A percentile compares a stretch with the other conserved stretches of the same genome.
phyloP scores from a whole-genome alignment of 92 coral and sea anemone species.

The Ricordea florida region DNA sequence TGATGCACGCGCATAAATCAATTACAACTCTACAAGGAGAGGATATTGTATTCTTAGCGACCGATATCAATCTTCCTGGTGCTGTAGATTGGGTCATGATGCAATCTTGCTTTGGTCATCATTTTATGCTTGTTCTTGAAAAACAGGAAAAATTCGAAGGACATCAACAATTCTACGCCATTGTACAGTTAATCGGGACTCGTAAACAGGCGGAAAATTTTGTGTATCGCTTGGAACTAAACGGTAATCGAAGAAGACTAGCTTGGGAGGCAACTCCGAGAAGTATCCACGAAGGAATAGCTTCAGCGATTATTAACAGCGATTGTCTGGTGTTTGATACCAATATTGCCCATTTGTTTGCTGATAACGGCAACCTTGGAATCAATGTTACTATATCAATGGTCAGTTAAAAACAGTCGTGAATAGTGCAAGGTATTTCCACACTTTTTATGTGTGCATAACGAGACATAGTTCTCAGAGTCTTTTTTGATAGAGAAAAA shows the following conservation, averaged over 20 bases:
- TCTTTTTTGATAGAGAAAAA: too few species aligned
- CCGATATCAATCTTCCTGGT: constrained; percentile 97
- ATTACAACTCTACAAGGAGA: constrained; percentile 99
- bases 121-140: constrained; percentile 97
- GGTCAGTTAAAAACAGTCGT: constrained; percentile 60
- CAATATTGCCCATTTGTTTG: constrained; percentile 97
- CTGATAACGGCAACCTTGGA: constrained; percentile 97
- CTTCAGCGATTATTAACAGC: constrained; percentile 97
- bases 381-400: constrained; percentile 98
- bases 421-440: background rate
- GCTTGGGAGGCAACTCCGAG: constrained; percentile 99
- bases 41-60: constrained; percentile 97
- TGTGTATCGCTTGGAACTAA: constrained; percentile 94
- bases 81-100: constrained; percentile 99
- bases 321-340: constrained; percentile 98
- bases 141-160: constrained; percentile 98
- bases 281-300: constrained; percentile 98
- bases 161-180: constrained; percentile 98
- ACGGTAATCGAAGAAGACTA: constrained; percentile 90
- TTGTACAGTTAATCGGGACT: constrained; percentile 98
- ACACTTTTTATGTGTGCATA: too few species aligned
- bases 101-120: constrained; percentile 99
- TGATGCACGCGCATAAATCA: constrained; percentile 99
- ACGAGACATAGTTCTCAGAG: too few species aligned
- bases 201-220: constrained; percentile 99